Percentiles rank a stretch among this genome's conserved stretches.
These are phyloP conservation scores for Ephialtes manifestator DNA, from an alignment of 2,888 invertebrate species.

Conservation along the genomic window DNA sequence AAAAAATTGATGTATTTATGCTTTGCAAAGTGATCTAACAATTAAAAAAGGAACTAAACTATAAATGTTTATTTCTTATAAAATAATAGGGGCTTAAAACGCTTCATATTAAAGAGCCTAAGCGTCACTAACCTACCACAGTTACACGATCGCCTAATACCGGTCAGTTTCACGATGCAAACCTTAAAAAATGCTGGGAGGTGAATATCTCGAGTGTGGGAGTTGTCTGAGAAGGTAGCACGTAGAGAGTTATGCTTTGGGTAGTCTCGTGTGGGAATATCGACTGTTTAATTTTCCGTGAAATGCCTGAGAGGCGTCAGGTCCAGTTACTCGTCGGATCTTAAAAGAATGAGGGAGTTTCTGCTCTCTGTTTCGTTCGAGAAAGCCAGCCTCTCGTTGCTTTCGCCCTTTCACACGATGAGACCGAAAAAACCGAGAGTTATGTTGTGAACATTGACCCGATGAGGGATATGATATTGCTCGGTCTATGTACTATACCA, in stretches of 20 bases:
- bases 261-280: conserved; percentile 62
- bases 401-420: conserved; percentile 34
- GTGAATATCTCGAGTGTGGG: conserved; percentile 14
- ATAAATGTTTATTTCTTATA: too few species aligned
- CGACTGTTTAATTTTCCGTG: conserved; percentile 71
- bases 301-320: conserved; percentile 68
- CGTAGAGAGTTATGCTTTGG: conserved; percentile 18
- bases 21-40: too few species aligned
- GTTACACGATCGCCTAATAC: background rate
- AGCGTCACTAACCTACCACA: background rate
- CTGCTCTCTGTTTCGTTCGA: background rate
- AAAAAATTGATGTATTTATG: too few species aligned
- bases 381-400: conserved; percentile 14
- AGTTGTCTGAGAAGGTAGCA: background rate
- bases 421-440: conserved; percentile 35
- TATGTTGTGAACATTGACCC: conserved; percentile 31
- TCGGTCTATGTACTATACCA: conserved; percentile 20
- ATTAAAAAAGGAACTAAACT: background rate
- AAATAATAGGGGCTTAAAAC: background rate
- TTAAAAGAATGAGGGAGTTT: background rate
- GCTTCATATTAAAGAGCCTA: background rate
- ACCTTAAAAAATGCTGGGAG: background rate
- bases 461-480: conserved; percentile 28
- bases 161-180: background rate
- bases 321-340: conserved; percentile 68